Conservation (phyloP, 2,888 invertebrate genomes). For the Danaus chrysippus region DNA sequence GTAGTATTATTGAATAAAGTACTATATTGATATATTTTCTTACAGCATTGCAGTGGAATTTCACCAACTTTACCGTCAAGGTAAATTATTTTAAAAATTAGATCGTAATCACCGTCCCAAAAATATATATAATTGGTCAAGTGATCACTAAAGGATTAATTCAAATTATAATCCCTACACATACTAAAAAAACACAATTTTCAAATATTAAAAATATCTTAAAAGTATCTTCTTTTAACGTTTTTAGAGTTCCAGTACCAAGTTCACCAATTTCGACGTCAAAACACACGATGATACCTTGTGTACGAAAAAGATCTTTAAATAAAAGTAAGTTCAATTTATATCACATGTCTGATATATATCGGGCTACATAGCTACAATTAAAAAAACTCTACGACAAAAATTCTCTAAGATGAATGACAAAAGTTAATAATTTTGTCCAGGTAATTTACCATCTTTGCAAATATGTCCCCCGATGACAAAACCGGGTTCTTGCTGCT, state of each 20-base stretch:
- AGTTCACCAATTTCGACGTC: conserved; percentile 31
- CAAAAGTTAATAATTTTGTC: not conserved
- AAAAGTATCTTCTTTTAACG: too few relatives aligned
- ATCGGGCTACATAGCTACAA: not conserved
- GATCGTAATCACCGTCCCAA: not conserved
- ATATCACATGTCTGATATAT: not conserved
- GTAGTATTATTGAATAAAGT: too few relatives aligned
- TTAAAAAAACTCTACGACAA: too few relatives aligned
- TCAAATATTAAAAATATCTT: too few relatives aligned
- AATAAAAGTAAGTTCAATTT: conserved; percentile 24
- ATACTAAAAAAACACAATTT: too few relatives aligned
- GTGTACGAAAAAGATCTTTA: conserved; percentile 10
- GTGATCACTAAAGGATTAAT: not conserved
- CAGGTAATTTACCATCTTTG: conserved; percentile 36
- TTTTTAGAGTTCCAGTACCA: conserved; percentile 34
- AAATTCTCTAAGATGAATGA: not conserved
- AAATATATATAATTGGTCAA: not conserved
- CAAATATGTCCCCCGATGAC: conserved; percentile 29
- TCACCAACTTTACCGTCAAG: conserved; percentile 1
- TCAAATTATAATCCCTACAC: not conserved
- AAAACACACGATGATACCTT: conserved; percentile 36
- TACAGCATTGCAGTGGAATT: conserved; percentile 1
- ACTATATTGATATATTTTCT: not conserved
- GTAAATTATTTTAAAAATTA: not conserved
- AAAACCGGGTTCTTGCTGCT: conserved; percentile 44